Evolutionary conservation across 1,140 invertebrate genomes (phyloP), one percentile per base, ranked within the genome.

Genomic region (Charaxes varanes): DNA sequence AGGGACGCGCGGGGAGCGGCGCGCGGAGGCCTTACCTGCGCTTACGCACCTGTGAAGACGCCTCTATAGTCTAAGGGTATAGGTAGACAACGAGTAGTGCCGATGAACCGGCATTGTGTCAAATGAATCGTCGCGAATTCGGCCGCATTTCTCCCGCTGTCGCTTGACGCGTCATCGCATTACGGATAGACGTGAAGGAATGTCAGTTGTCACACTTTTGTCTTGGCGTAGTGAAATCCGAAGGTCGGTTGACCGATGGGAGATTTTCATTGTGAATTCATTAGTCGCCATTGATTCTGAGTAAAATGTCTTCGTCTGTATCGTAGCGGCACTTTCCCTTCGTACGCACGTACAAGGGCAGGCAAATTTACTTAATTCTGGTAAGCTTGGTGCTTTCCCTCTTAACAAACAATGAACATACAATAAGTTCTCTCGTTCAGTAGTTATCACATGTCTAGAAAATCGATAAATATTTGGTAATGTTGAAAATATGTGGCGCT

Each of bases 41-140:
- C 77, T 63, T 66, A 69, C 78, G 69, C 78, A 79, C 74, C 72
- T 79, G 72, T 70, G 72, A 71, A 73, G 78, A 71, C 65, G 62
- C 61, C 62, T 65, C 64, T n/a, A n/a, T n/a, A n/a, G n/a, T n/a
- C n/a, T 34, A 41, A 50, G 45, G 44, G 44, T 43, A 43, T 34
- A 43, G 59, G 53, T 54, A 50, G 50, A 24, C 36, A 40, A 49
- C 41, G 53, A 45, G 47, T 44, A 55, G 58, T 67, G 72, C 57
- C 77, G 73, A 81, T 77, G 77, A 81, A 81, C 73, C 77, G 70
- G 62, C 77, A 78, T 81, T 74, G 72, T 78, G 77, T 77, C 77
- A 77, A 73, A 72, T 62, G 71, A 63, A 60, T 67, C 56, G 65
- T 77, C 62, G 77, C 77, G 57, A 81, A 77, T 77, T 77, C 72